Evolutionary conservation across 2,797 vertebrate genomes (phyloP).

Genomic region (Peromyscus eremicus): DNA sequence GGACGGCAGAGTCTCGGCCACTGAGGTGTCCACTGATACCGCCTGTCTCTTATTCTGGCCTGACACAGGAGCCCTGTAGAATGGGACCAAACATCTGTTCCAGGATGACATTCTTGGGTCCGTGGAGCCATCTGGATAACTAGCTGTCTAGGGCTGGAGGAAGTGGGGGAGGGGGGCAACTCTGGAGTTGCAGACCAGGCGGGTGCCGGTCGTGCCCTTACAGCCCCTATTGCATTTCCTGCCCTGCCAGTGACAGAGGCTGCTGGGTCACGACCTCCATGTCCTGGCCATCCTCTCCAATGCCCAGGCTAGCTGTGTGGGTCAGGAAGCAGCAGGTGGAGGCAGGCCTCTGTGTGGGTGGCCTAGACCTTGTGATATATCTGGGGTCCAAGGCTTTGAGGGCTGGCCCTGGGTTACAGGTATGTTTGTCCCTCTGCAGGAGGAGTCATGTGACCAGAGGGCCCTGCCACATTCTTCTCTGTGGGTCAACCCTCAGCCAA

Average conservation of each 20-base stretch:
- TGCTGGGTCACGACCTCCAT: not conserved
- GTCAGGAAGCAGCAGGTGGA: not conserved
- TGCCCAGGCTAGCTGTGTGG: not conserved
- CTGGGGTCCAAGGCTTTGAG: not conserved
- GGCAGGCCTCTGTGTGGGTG: rapidly evolving
- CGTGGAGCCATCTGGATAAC: not conserved
- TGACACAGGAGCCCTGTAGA: too few species aligned
- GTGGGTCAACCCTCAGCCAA: not conserved
- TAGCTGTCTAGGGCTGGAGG: not conserved
- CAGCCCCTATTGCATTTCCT: too few species aligned
- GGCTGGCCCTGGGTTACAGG: not conserved
- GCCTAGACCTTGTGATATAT: not conserved
- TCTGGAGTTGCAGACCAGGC: not conserved
- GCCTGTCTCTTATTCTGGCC: not conserved
- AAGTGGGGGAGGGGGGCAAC: too few species aligned
- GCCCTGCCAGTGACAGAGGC: too few species aligned
- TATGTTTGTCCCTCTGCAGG: not conserved
- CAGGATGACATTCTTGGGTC: not conserved
- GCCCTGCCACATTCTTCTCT: not conserved
- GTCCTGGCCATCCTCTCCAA: not conserved
- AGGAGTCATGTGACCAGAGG: not conserved
- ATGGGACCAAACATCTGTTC: not conserved
- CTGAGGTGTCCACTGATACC: not conserved
- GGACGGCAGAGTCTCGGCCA: not conserved
- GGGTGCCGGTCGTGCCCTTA: not conserved